Percentiles rank a stretch among this genome's conserved stretches.
Conservation (phyloP, 2,113 vertebrate species). For the Cyanoderma ruficeps region DNA sequence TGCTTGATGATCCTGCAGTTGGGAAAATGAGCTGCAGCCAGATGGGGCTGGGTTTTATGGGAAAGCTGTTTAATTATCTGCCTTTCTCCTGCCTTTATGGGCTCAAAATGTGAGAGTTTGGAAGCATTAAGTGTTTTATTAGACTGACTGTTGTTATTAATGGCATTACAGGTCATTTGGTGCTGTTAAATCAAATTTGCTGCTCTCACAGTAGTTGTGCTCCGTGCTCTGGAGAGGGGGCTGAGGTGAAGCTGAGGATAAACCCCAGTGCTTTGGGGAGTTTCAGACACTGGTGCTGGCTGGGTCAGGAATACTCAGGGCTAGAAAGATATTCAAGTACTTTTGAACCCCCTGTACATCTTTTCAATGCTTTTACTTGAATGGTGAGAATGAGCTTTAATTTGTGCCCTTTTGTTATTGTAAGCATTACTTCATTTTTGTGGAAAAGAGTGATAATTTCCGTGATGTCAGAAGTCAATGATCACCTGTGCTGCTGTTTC, state of each 20-base stretch:
- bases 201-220: neutral
- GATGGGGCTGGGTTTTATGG: neutral
- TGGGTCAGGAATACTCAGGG: neutral
- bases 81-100: neutral
- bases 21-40: neutral
- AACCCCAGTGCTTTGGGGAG: neutral
- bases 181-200: neutral
- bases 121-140: conserved; percentile 1
- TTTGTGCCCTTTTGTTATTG: neutral
- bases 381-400: neutral
- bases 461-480: neutral
- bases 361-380: neutral
- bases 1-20: neutral
- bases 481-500: neutral
- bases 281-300: neutral
- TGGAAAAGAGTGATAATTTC: neutral
- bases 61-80: neutral
- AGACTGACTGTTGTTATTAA: neutral
- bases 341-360: neutral
- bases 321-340: neutral
- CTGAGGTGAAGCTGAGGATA: neutral
- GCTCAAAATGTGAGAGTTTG: neutral
- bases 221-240: neutral
- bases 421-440: neutral
- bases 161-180: neutral